Evolutionary conservation across 2,113 vertebrate genomes (phyloP).

Genomic region (Platichthys stellatus): DNA sequence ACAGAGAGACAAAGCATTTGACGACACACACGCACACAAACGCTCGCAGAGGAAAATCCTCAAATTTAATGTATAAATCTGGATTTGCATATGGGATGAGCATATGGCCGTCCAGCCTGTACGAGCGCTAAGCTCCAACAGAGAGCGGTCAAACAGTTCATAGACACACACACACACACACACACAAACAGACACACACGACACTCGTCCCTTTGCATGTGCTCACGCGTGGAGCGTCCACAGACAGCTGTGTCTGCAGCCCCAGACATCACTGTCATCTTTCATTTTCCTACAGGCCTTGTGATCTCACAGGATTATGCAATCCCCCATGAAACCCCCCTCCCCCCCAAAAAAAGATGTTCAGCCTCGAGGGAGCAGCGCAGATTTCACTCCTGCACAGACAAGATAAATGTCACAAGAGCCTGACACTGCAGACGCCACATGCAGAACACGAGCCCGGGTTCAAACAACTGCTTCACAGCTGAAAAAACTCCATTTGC

Average conservation of each 20-base stretch:
- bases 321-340: conserved; percentile 42
- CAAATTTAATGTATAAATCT: conserved; percentile 36
- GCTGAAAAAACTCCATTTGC: conserved; percentile 30
- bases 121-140: conserved; percentile 13
- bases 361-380: conserved; percentile 58
- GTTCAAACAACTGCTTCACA: conserved; percentile 49
- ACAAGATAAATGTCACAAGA: conserved; percentile 67
- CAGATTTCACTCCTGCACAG: conserved; percentile 62
- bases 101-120: conserved; percentile 3
- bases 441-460: conserved; percentile 27
- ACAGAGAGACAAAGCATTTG: conserved; percentile 57
- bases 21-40: conserved; percentile 15
- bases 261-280: conserved; percentile 68
- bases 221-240: conserved; percentile 53
- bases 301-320: conserved; percentile 76
- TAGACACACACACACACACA: conserved; percentile 6
- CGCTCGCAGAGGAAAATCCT: conserved; percentile 21
- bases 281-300: conserved; percentile 73
- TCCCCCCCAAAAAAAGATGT: conserved; percentile 73
- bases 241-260: conserved; percentile 66
- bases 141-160: conserved; percentile 39
- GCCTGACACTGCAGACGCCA: conserved; percentile 56
- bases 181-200: neutral
- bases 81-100: conserved; percentile 28
- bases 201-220: conserved; percentile 16